phyloP scores from a whole-genome alignment of 2,888 invertebrate genomes.

The Ophion obscuratus region DNA sequence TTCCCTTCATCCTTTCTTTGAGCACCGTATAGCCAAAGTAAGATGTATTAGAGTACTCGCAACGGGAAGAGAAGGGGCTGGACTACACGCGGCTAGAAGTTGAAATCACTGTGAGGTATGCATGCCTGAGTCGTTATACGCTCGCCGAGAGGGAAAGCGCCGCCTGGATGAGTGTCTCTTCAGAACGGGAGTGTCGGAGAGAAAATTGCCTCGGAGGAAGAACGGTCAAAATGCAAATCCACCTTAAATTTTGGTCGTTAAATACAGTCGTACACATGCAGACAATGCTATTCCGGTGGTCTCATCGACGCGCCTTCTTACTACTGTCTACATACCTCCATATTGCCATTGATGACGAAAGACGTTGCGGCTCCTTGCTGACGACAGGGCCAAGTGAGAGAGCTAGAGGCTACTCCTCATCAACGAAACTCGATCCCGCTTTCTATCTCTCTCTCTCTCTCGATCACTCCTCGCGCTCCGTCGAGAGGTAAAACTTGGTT shows the following conservation, averaged over 20 bases:
- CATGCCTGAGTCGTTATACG: slow-evolving; percentile 75
- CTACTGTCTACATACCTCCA: slow-evolving; percentile 31
- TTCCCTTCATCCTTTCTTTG: slow-evolving; percentile 19
- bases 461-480: slow-evolving; percentile 38
- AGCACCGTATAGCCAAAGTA: slow-evolving; percentile 36
- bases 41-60: slow-evolving; percentile 55
- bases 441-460: not conserved
- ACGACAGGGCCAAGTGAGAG: slow-evolving; percentile 2
- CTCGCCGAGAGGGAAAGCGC: slow-evolving; percentile 61
- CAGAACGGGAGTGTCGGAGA: slow-evolving; percentile 33
- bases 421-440: slow-evolving; percentile 45
- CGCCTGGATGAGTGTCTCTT: slow-evolving; percentile 13
- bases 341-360: slow-evolving; percentile 50
- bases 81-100: not conserved
- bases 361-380: slow-evolving; percentile 18
- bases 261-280: slow-evolving; percentile 73
- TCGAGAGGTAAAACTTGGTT: slow-evolving; percentile 50
- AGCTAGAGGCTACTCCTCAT: slow-evolving; percentile 15
- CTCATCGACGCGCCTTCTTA: slow-evolving; percentile 65
- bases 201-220: slow-evolving; percentile 70
- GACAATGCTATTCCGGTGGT: slow-evolving; percentile 22
- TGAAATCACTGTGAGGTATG: slow-evolving; percentile 44
- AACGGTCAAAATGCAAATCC: slow-evolving; percentile 81
- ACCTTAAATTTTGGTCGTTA: slow-evolving; percentile 81
- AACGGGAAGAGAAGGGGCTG: slow-evolving; percentile 22